Base-by-base conservation (phyloP, 2,888 invertebrate species). In the Epistrophe eligans region DNA sequence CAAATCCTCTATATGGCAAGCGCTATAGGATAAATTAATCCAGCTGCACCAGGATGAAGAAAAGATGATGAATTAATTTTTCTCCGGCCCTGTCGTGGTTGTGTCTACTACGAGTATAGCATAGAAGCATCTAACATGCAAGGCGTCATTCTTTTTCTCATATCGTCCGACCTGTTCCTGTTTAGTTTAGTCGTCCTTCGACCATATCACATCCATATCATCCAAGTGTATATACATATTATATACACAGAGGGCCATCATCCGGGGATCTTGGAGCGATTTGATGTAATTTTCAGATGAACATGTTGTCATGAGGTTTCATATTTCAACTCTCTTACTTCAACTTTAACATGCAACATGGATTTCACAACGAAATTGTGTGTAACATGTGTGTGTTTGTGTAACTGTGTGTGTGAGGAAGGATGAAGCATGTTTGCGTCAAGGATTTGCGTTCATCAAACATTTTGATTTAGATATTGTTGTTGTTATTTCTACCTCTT, bases 281-380 rank as follows among this genome's bases (percentile, higher is more conserved):
- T 87, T 83, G 87, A 87, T 87, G 87, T 83, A 87, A 87, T 87
- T 87, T 87, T 79, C 79, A 83, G 87, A 87, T 87, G 87, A 87
- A 87, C 83, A 87, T 87, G 87, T 87, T 87, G 87, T 87, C 87
- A 87, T 82, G 83, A 83, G 76, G 87, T 87, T 87, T 87, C 83
- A 87, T 87, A 87, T 87, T 83, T 87, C 87, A 87, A 79, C 17
- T 43, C 71, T 58, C 76, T 73, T 72, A 55, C 60, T 66, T 66
- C 48, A 48, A 66, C 66, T 66, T 66, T 45, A 62, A 64, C 77
- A 77, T 67, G 77, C 79, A 71, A 58, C 24, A 24, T 45, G 67
- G 72, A 64, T 82, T 71, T 52, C 17, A 15, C 24, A 48, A 35
- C 11, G 50, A 35, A 8, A 19, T 28, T 62, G 32, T 55, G 17